Evolutionary conservation across 2,888 invertebrate species (phyloP), one percentile per base, ranked within the genome.

Genomic region (Cephalotes varians): DNA sequence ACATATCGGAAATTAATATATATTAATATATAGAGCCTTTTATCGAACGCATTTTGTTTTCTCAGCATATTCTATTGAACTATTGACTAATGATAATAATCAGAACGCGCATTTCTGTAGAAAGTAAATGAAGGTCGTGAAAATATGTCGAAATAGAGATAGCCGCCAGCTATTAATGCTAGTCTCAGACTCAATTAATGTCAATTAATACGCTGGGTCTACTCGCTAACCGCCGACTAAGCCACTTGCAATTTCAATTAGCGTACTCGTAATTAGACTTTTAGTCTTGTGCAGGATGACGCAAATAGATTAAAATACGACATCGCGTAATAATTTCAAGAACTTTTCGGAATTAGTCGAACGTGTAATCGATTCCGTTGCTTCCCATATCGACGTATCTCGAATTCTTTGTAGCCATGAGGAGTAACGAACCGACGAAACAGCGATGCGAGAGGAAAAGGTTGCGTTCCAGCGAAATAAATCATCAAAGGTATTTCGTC

Each of bases 131-230:
- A 72, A 72, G 31, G 31, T 73, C 40, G 44, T 31, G 82, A 81
- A 88, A 88, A 85, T 62, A 74, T 34, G 79, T 74, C 54, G 62
- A 62, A 82, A 88, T 81, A 86, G 81, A 54, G 85, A 86, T 82
- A 86, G 82, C 86, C 60, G 77, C 47, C 31, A 73, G 77, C 83
- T 85, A 87, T 86, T 86, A 82, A 87, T 84, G 81, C 47, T 54
- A 65, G 37, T 58, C 84, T 79, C 82, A 81, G 69, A 80, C 81
- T 87, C 86, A 85, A 89, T 89, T 86, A 89, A 89, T 73, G 85
- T 84, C 89, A 86, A 86, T 87, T 89, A 89, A 89, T 87, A 86
- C 85, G 84, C 76, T 64, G 64, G 40, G 76, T 81, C 82, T 77
- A 84, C 77, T 88, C 81, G 83, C 56, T 84, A 80, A 79, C 44